phyloP scores from a whole-genome alignment of 1,140 invertebrate species.

The Atta cephalotes region DNA sequence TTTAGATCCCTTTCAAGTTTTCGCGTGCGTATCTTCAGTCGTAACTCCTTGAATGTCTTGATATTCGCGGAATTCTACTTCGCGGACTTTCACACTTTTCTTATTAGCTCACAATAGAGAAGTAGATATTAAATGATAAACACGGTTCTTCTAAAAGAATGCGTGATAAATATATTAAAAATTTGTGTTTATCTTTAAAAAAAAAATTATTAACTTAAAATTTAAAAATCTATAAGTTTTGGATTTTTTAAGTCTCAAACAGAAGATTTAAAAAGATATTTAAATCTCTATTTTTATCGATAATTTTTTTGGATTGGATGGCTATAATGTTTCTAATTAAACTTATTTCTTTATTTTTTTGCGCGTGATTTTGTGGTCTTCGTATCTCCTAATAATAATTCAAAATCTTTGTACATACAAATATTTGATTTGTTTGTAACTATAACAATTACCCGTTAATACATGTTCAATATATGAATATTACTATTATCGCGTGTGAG shows the following conservation, averaged over 20 bases:
- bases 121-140: conserved; percentile 10
- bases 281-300: background rate
- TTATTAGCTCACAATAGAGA: conserved; percentile 1
- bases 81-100: conserved; percentile 22
- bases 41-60: conserved; percentile 36
- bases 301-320: background rate
- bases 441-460: conserved; percentile 40
- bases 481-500: conserved; percentile 17
- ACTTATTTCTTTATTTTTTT: background rate
- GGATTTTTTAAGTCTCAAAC: background rate
- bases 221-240: background rate
- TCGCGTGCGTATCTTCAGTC: conserved; percentile 31
- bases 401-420: conserved; percentile 9
- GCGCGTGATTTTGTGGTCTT: background rate
- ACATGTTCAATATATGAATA: conserved; percentile 23
- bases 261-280: background rate
- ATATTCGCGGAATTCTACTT: conserved; percentile 32
- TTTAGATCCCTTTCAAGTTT: conserved; percentile 40
- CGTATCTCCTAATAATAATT: background rate
- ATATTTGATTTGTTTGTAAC: conserved; percentile 3
- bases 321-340: background rate
- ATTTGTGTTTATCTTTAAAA: background rate
- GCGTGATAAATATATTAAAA: background rate
- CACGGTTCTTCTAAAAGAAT: background rate
- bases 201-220: background rate